These are phyloP conservation scores for Acronicta alni DNA, from an alignment of 2,888 invertebrate species.

Conservation along the genomic window DNA sequence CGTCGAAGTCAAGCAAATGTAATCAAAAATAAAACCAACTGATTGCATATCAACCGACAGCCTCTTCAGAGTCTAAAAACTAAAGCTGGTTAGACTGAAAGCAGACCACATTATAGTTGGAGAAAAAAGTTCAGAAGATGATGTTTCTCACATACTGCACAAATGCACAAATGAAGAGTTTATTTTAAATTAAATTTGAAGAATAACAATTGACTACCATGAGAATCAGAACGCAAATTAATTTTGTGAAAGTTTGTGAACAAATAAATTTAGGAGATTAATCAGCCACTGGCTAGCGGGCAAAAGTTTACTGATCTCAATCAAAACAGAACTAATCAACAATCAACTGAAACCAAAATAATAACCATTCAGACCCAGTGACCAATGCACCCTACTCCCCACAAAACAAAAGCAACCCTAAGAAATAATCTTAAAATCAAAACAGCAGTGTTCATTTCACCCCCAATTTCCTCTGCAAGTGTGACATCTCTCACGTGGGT, in stretches of 20 bases:
- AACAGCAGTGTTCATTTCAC: slow-evolving; percentile 61
- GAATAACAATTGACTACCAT: too few species aligned
- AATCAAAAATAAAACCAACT: too few species aligned
- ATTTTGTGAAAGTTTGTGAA: neutral
- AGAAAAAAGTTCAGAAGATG: too few species aligned
- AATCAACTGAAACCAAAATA: slow-evolving; percentile 38
- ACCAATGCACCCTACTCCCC: slow-evolving; percentile 31
- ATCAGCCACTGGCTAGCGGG: slow-evolving; percentile 18
- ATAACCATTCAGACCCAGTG: slow-evolving; percentile 38
- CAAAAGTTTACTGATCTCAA: slow-evolving; percentile 21
- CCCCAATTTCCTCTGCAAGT: slow-evolving; percentile 67
- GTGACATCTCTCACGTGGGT: slow-evolving; percentile 58
- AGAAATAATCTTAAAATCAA: slow-evolving; percentile 57
- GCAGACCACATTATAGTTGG: too few species aligned
- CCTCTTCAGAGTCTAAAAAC: too few species aligned
- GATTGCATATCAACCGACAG: too few species aligned
- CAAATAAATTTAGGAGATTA: slow-evolving; percentile 2
- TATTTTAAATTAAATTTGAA: too few species aligned
- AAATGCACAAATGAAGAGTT: too few species aligned
- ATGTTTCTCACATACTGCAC: too few species aligned
- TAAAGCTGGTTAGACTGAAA: too few species aligned
- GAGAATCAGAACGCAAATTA: too few species aligned
- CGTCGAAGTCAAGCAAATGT: too few species aligned
- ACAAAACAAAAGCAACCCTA: slow-evolving; percentile 5
- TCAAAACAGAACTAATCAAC: slow-evolving; percentile 30